Base-by-base conservation (phyloP, 1,140 invertebrate species). In the Sinonovacula constricta region DNA sequence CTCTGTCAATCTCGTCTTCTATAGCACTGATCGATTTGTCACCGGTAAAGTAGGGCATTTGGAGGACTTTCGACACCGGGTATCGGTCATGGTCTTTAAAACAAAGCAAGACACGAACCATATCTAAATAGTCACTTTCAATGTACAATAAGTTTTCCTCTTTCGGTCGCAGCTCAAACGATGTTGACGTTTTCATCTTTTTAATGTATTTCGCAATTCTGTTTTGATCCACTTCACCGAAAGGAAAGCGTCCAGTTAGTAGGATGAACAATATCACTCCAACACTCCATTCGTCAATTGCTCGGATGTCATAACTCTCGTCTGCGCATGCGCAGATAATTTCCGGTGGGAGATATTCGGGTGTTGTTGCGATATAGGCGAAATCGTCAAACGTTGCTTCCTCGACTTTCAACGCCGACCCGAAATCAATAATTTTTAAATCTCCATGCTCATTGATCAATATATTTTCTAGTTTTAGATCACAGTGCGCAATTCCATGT, bases 401-500 rank as follows among this genome's bases (percentile, higher is more conserved):
- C 0, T 31, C 31, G 28, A 77, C 56, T 31, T 34, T 68, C 1
- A 77, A 39, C 12, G 74, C 63, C 26, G 74, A 77, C 0, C 74
- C 65, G 59, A 77, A 77, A 28, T 77, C 74, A 7, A 77, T 77
- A 14, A 77, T 33, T 39, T 77, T 77, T 2, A 68, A 28, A 24
- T 54, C 34, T 0, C 57, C 66, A 5, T 33, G 14, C 3, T 36
- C 3, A 31, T 51, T 31, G 22, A 77, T 31, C 5, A 77, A 18
- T 26, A 77, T 67, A 15, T 77, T 77, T 60, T 77, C 74, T 33
- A 77, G 56, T 77, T 77, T 77, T 0, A 77, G 54, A 49, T 77
- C 74, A 68, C 74, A 77, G 24, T 77, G 74, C 28, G 65, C 74
- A 12, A 77, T 68, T 22, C 53, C 74, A 2, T 28, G 59, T 3